phyloP scores from a whole-genome alignment of 2,888 invertebrate species.

The Seladonia tumulorum region DNA sequence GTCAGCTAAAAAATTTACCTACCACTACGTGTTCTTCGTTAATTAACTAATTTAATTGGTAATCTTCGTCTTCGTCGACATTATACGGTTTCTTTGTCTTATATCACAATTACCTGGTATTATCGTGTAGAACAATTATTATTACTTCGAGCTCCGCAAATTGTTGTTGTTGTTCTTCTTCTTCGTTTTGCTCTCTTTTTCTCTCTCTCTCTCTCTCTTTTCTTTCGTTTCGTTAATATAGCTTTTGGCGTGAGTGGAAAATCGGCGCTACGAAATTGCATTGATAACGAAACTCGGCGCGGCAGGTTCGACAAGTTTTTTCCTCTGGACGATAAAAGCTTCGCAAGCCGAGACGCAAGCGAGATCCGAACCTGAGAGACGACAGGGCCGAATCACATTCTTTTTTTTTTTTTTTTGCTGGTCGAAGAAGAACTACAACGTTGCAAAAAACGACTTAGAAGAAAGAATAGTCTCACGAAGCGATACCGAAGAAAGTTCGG shows the following conservation, averaged over 20 bases:
- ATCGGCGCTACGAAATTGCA: background rate
- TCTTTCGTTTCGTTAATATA: background rate
- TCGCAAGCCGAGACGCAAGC: background rate
- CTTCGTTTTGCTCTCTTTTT: background rate
- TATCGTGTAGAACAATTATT: slow-evolving; percentile 67
- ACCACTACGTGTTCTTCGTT: slow-evolving; percentile 53
- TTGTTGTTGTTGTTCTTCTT: slow-evolving; percentile 30
- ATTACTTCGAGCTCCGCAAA: slow-evolving; percentile 28
- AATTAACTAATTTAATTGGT: slow-evolving; percentile 53
- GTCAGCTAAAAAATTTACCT: slow-evolving; percentile 63
- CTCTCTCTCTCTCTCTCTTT: background rate
- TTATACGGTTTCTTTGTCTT: slow-evolving; percentile 58
- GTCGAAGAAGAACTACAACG: slow-evolving; percentile 42
- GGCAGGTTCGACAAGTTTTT: background rate
- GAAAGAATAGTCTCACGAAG: slow-evolving; percentile 33
- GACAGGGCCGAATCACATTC: background rate
- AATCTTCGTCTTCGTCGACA: slow-evolving; percentile 43
- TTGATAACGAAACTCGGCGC: background rate
- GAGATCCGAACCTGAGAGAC: background rate
- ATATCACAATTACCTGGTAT: slow-evolving; percentile 80
- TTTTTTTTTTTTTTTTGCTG: background rate
- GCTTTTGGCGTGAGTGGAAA: background rate
- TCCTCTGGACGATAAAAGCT: background rate
- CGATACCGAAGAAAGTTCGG: background rate
- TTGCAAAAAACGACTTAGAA: slow-evolving; percentile 1